Percentiles rank a stretch among this genome's conserved stretches.
Conservation (phyloP, 2,888 invertebrate species). For the Drepanosiphum platanoidis region DNA sequence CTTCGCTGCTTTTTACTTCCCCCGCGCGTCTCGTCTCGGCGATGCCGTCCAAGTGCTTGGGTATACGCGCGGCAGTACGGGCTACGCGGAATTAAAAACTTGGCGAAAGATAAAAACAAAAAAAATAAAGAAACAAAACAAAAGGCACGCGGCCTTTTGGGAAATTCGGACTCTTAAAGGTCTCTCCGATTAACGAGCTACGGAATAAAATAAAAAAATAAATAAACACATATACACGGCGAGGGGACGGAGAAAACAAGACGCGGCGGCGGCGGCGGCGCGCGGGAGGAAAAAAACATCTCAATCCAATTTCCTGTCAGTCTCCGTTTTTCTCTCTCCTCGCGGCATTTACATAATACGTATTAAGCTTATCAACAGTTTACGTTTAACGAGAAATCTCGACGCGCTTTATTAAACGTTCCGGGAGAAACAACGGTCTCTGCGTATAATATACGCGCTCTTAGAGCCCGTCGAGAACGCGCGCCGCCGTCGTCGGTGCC, state of each 20-base stretch:
- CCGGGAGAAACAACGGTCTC: not conserved
- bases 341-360: slow-evolving; percentile 49
- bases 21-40: not conserved
- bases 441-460: too few relatives aligned
- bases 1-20: not conserved
- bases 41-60: not conserved
- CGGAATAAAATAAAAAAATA: slow-evolving; percentile 4
- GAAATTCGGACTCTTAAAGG: slow-evolving; percentile 45
- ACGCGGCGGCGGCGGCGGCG: too few relatives aligned
- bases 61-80: not conserved
- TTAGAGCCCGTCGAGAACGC: too few relatives aligned
- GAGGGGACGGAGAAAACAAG: not conserved
- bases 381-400: slow-evolving; percentile 33
- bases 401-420: slow-evolving; percentile 34
- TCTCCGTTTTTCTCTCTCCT: not conserved
- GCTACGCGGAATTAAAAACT: slow-evolving; percentile 39
- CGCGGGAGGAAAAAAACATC: slow-evolving; percentile 22
- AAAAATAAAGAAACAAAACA: too few relatives aligned
- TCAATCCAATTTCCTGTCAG: slow-evolving; percentile 58
- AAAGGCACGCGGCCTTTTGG: slow-evolving; percentile 28
- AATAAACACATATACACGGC: not conserved
- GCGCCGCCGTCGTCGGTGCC: not conserved
- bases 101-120: slow-evolving; percentile 28
- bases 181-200: slow-evolving; percentile 48
- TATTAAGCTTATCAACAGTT: slow-evolving; percentile 51